These are phyloP conservation scores for Carcinoscorpius rotundicauda DNA, from an alignment of 1,140 invertebrate species.

Conservation along the genomic window DNA sequence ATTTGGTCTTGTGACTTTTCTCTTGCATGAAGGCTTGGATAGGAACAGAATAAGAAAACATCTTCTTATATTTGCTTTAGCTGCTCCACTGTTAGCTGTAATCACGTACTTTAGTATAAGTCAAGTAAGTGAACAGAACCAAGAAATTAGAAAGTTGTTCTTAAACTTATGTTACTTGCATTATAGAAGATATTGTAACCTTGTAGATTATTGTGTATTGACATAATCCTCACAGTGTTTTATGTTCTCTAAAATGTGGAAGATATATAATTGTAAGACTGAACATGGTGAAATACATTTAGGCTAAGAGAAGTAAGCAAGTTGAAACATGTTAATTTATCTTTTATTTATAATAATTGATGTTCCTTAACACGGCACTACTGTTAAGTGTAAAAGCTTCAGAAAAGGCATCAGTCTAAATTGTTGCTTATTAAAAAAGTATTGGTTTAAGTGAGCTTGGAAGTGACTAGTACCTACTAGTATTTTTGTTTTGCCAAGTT, in stretches of 20 bases:
- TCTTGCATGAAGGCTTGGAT: slow-evolving; percentile 89
- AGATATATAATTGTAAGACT: too few relatives aligned
- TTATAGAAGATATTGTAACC: background rate
- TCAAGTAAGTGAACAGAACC: slow-evolving; percentile 14
- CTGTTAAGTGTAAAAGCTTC: too few relatives aligned
- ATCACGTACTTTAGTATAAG: slow-evolving; percentile 86
- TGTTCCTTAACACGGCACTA: too few relatives aligned
- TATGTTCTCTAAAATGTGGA: background rate
- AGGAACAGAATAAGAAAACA: slow-evolving; percentile 73
- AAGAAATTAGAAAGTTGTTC: slow-evolving; percentile 3
- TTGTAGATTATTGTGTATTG: background rate
- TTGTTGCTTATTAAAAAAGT: too few relatives aligned
- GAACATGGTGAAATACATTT: too few relatives aligned
- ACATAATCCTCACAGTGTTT: background rate
- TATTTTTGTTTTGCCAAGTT: too few relatives aligned
- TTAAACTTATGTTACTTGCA: background rate
- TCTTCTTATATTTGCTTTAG: slow-evolving; percentile 82
- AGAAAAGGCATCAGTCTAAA: too few relatives aligned
- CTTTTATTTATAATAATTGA: too few relatives aligned
- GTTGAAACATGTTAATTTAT: too few relatives aligned
- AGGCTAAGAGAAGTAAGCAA: too few relatives aligned
- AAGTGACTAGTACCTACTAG: too few relatives aligned
- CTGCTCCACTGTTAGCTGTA: slow-evolving; percentile 80
- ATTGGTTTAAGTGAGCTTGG: too few relatives aligned
- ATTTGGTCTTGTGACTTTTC: slow-evolving; percentile 93